Conservation (phyloP, 2,113 vertebrate species). For the Varanus salvator region DNA sequence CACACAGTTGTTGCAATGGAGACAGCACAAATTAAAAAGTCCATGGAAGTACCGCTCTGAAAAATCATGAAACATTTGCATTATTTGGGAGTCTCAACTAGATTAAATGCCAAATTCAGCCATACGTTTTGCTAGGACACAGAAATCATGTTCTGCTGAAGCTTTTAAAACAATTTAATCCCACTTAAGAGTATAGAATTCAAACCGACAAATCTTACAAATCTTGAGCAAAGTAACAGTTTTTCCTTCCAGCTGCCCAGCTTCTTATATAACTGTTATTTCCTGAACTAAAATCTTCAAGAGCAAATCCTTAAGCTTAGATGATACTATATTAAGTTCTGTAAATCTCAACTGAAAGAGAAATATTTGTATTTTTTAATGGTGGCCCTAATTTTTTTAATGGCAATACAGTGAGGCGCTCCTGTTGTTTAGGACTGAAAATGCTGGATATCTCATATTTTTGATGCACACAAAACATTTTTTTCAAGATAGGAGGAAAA, state of each 20-base stretch:
- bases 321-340: constrained; percentile 4
- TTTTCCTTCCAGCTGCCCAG: not conserved
- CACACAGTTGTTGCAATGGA: not conserved
- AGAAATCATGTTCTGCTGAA: not conserved
- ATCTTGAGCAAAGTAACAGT: constrained; percentile 6
- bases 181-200: not conserved
- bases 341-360: not conserved
- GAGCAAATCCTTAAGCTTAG: constrained; percentile 1
- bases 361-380: not conserved
- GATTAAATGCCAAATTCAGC: not conserved
- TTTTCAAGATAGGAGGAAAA: too few relatives aligned
- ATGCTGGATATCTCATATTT: not conserved
- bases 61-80: not conserved
- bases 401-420: not conserved
- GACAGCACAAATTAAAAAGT: not conserved
- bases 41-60: not conserved
- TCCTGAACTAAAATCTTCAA: constrained; percentile 4
- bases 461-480: not conserved
- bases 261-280: constrained; percentile 9
- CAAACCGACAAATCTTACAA: not conserved
- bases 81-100: not conserved
- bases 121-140: not conserved
- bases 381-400: not conserved
- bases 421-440: not conserved
- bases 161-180: not conserved